Conservation (phyloP, 2,797 vertebrate species). For the Agapornis canus region DNA sequence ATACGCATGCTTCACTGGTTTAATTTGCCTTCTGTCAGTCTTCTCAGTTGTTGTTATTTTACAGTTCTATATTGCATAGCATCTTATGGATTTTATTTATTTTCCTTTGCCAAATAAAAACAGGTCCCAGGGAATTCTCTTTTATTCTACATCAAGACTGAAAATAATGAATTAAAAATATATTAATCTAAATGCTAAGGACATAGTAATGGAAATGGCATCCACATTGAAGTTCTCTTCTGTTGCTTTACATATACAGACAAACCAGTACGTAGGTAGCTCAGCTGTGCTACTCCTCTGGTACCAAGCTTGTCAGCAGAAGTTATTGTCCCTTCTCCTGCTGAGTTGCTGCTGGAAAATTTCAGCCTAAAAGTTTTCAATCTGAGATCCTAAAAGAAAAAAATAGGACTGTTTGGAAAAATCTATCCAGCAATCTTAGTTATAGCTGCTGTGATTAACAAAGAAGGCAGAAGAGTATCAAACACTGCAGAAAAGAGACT, state of each 20-base stretch:
- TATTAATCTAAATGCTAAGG: background rate
- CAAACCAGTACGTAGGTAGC: background rate
- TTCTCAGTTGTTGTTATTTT: background rate
- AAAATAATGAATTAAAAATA: background rate
- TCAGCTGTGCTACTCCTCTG: background rate
- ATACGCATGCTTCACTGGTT: background rate
- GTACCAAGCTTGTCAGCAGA: background rate
- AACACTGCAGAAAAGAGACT: background rate
- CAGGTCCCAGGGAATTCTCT: background rate
- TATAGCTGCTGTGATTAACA: background rate
- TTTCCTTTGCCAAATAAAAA: constrained; percentile 10
- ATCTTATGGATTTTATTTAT: background rate
- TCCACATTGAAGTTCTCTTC: background rate
- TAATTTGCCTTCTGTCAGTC: background rate
- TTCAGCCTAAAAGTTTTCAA: background rate
- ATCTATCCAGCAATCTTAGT: background rate
- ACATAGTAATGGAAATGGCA: background rate
- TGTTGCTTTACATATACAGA: background rate
- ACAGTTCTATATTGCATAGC: background rate
- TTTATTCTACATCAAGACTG: background rate
- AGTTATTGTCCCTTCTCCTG: background rate
- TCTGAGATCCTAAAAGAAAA: background rate
- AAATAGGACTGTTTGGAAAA: background rate
- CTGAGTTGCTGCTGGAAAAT: background rate
- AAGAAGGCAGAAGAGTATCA: background rate